Conservation (phyloP, 2,797 vertebrate genomes). For the Aeoliscus strigatus region DNA sequence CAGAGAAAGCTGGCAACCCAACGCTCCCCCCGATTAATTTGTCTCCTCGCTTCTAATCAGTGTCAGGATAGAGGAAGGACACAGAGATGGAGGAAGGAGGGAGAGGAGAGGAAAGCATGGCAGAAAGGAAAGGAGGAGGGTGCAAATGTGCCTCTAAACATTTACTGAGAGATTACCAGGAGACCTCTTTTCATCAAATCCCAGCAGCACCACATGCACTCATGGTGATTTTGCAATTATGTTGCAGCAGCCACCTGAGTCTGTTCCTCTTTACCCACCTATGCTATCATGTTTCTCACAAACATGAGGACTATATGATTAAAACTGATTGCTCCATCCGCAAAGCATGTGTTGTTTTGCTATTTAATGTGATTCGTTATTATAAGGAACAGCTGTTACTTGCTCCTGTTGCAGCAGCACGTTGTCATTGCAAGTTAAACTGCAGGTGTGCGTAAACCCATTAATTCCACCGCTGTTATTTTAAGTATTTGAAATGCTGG, state of each 20-base stretch:
- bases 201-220: constrained; percentile 10
- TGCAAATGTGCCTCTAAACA: constrained; percentile 23
- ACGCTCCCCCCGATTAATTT: constrained; percentile 69
- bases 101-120: constrained; percentile 15
- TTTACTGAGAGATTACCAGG: constrained; percentile 43
- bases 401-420: no score
- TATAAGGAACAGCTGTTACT: no score
- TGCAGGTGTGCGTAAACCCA: no score
- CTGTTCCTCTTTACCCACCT: background rate
- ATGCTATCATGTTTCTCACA: no score
- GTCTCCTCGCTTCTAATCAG: constrained; percentile 75
- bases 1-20: constrained; percentile 59
- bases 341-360: no score
- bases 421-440: no score
- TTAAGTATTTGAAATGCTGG: no score
- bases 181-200: constrained; percentile 29
- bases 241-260: constrained; percentile 1
- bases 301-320: no score
- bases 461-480: no score
- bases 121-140: background rate
- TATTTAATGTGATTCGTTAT: no score
- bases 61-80: constrained; percentile 56
- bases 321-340: no score
- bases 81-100: constrained; percentile 22
- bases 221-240: constrained; percentile 1